Evolutionary conservation across 2,113 vertebrate genomes (phyloP).

Genomic region (Hiodon tergisus): DNA sequence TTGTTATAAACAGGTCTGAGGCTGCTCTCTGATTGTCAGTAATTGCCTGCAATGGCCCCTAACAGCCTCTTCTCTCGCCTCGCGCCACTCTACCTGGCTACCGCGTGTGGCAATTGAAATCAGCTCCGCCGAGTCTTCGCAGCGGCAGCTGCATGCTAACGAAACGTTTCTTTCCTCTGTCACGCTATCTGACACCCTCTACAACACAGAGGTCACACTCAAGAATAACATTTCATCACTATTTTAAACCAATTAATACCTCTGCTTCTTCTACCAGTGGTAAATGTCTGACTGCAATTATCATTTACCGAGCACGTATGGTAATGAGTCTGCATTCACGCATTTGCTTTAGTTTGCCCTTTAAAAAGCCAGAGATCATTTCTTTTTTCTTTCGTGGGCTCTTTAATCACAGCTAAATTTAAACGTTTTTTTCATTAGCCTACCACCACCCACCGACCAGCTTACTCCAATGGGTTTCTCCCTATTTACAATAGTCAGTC

Average conservation of each 20-base stretch:
- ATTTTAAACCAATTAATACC: conserved; percentile 87
- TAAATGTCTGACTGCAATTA: conserved; percentile 77
- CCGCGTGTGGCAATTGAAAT: conserved; percentile 81
- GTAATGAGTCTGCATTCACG: conserved; percentile 77
- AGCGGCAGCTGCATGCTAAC: conserved; percentile 79
- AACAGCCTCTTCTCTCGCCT: conserved; percentile 92
- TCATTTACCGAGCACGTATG: conserved; percentile 72
- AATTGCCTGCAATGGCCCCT: conserved; percentile 92
- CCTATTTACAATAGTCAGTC: conserved; percentile 8
- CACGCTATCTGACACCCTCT: conserved; percentile 58
- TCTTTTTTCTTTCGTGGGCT: conserved; percentile 49
- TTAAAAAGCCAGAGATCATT: conserved; percentile 55
- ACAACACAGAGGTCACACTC: conserved; percentile 68
- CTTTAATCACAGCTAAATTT: conserved; percentile 77
- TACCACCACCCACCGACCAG: conserved; percentile 13
- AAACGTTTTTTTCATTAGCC: conserved; percentile 44
- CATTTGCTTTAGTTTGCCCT: conserved; percentile 76
- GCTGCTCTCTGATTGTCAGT: conserved; percentile 90
- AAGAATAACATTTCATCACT: conserved; percentile 73
- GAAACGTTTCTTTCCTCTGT: conserved; percentile 58
- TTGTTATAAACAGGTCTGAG: conserved; percentile 87
- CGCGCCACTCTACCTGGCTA: conserved; percentile 88
- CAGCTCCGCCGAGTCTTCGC: conserved; percentile 65
- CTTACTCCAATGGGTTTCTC: conserved; percentile 28
- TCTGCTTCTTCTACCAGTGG: conserved; percentile 57